These are phyloP conservation scores for Rhagologus leucostigma DNA, from an alignment of 2,113 vertebrate genomes.

Conservation along the genomic window DNA sequence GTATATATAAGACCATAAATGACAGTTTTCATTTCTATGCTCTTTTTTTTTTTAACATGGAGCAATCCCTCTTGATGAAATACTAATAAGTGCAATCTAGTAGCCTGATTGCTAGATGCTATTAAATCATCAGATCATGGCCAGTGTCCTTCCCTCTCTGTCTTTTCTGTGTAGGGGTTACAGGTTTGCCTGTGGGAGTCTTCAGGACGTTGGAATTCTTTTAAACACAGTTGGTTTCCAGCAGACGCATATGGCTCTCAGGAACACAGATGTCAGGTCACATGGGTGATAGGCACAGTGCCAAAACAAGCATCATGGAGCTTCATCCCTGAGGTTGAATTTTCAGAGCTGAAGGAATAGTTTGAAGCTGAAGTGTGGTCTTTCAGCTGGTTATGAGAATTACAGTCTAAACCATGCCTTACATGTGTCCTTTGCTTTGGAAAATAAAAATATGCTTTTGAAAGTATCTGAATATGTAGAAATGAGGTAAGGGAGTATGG, in stretches of 20 bases:
- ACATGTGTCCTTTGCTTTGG: fast-evolving
- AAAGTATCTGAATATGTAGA: neutral
- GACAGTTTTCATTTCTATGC: neutral
- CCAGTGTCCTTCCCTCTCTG: neutral
- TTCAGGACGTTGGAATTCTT: neutral
- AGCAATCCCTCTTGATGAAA: neutral
- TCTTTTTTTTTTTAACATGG: neutral
- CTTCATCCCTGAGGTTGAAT: neutral
- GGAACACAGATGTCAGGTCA: neutral
- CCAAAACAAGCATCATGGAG: neutral
- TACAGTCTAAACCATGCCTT: neutral
- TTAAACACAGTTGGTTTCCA: neutral
- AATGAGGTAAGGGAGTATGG: neutral
- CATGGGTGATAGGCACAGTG: neutral
- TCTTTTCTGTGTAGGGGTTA: neutral
- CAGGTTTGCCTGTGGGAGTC: neutral
- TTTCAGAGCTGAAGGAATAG: neutral
- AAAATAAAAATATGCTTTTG: neutral
- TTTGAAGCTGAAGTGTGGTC: neutral
- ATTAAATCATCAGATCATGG: neutral
- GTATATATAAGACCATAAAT: neutral
- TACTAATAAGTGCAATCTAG: neutral
- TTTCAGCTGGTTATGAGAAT: neutral
- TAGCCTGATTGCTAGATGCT: neutral
- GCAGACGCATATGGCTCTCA: neutral